Evolutionary conservation across 2,113 vertebrate genomes (phyloP).

Genomic region (Sterrhoptilus dennistouni): DNA sequence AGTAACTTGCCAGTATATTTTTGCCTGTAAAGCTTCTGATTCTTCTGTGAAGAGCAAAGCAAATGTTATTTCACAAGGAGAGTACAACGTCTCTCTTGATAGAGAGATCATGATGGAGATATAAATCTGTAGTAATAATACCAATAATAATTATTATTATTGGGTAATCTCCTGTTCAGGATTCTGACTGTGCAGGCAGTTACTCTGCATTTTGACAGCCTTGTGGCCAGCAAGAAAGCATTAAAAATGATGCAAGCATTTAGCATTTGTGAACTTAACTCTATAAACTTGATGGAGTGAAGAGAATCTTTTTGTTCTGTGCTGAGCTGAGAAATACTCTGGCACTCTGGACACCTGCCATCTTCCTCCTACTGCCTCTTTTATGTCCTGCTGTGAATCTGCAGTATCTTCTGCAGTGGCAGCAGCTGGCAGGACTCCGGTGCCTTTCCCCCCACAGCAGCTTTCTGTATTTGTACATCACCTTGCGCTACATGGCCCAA

Average conservation of each 20-base stretch:
- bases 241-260: conserved; percentile 54
- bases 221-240: conserved; percentile 7
- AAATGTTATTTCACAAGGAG: neutral
- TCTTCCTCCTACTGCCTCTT: conserved; percentile 53
- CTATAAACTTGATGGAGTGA: conserved; percentile 66
- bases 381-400: conserved; percentile 60
- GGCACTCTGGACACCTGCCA: conserved; percentile 62
- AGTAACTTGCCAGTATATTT: neutral
- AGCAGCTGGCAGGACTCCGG: conserved; percentile 30
- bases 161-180: conserved; percentile 22
- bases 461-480: conserved; percentile 20
- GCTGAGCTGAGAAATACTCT: conserved; percentile 62
- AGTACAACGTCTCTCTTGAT: neutral
- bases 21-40: neutral
- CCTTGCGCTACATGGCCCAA: neutral
- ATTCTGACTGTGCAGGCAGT: neutral
- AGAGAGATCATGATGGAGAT: neutral
- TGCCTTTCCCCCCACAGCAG: neutral
- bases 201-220: conserved; percentile 36
- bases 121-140: neutral
- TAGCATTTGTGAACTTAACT: conserved; percentile 64
- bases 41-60: conserved; percentile 3
- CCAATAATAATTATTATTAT: conserved; percentile 24
- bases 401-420: conserved; percentile 51
- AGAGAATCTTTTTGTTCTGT: conserved; percentile 63